Evolutionary conservation across 2,797 vertebrate species (phyloP).

Genomic region (Varecia variegata): DNA sequence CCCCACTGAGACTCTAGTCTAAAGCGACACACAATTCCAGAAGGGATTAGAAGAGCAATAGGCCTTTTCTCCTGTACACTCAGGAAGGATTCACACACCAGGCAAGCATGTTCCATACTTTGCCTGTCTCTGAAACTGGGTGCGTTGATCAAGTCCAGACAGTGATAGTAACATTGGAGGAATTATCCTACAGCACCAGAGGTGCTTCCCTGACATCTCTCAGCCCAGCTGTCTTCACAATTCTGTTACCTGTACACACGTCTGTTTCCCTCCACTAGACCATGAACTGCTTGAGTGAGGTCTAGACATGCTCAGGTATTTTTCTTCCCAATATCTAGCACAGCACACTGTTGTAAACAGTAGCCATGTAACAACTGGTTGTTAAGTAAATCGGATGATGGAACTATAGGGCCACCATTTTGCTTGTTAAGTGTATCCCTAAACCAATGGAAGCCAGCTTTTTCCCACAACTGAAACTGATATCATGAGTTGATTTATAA

Average conservation of each 20-base stretch:
- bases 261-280: background rate
- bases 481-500: background rate
- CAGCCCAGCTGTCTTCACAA: background rate
- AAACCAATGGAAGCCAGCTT: background rate
- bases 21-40: background rate
- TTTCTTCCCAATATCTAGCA: background rate
- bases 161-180: too few species aligned
- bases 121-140: background rate
- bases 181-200: background rate
- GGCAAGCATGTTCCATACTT: background rate
- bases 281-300: background rate
- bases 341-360: background rate
- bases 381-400: background rate
- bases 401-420: background rate
- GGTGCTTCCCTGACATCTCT: background rate
- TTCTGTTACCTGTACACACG: background rate
- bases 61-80: background rate
- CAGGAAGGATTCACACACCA: background rate
- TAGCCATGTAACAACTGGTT: background rate
- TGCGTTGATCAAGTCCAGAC: too few species aligned
- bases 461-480: background rate
- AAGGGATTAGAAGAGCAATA: background rate
- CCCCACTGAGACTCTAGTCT: background rate
- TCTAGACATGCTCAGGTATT: background rate
- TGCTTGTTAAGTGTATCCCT: background rate